Conservation (phyloP, 1,140 invertebrate genomes). For the Mycetomoellerius zeteki region DNA sequence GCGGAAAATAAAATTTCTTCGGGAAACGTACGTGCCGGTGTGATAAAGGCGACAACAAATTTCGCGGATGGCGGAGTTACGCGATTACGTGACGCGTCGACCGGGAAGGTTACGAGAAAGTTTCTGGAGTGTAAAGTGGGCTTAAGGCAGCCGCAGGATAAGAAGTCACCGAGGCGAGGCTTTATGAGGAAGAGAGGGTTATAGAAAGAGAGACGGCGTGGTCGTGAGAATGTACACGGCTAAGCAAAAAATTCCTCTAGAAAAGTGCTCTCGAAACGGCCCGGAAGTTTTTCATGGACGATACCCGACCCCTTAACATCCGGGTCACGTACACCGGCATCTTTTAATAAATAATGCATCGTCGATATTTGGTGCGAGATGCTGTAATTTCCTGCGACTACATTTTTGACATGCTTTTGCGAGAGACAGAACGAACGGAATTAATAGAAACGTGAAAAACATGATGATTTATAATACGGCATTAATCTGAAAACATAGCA, state of each 20-base stretch:
- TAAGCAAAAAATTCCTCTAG: conserved; percentile 57
- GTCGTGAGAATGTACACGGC: conserved; percentile 55
- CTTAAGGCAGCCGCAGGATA: conserved; percentile 59
- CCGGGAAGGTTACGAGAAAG: conserved; percentile 58
- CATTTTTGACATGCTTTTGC: conserved; percentile 27
- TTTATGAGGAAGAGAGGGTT: conserved; percentile 45
- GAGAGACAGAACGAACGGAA: conserved; percentile 9
- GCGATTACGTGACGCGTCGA: conserved; percentile 64
- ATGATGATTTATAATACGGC: neutral
- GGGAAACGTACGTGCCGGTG: conserved; percentile 54
- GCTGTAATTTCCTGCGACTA: conserved; percentile 43
- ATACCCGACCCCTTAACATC: conserved; percentile 24
- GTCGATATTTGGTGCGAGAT: conserved; percentile 42
- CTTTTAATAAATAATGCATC: conserved; percentile 58
- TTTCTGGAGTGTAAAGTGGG: conserved; percentile 65
- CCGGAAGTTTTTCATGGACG: conserved; percentile 57
- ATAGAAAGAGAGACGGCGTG: conserved; percentile 41
- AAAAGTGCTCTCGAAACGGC: conserved; percentile 47
- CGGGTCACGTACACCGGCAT: conserved; percentile 29
- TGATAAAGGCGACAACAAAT: conserved; percentile 65
- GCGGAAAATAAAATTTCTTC: conserved; percentile 63
- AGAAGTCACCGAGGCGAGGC: conserved; percentile 61
- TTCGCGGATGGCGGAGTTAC: conserved; percentile 64
- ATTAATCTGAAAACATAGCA: neutral
- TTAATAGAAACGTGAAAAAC: conserved; percentile 24